Base-by-base conservation (phyloP, 2,797 vertebrate genomes). In the Etheostoma perlongum region DNA sequence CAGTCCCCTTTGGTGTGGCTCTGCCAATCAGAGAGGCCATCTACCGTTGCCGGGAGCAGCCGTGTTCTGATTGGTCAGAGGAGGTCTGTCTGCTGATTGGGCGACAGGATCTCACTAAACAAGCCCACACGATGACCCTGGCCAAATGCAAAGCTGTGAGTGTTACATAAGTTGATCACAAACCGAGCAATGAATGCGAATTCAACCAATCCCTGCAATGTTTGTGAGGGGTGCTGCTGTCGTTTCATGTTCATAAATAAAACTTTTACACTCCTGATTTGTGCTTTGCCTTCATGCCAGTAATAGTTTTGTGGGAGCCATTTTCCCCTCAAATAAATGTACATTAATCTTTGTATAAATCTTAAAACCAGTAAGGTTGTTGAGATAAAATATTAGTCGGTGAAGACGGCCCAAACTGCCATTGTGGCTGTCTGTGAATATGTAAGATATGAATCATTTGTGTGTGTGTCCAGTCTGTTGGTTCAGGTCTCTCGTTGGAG, bases 1-100 rank as follows among this genome's bases (percentile, higher is more conserved):
- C 97, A 0, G 96, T 99, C 51, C 98, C 98, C 0, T 99, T 99
- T 68, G 98, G 98, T 0, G 96, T 98, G 60, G 98, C 98, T 12
- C 95, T 99, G 87, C 97, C 98, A 21, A 96, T 99, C 74, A 94
- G 97, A 82, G 97, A 99, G 16, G 98, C 98, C 4, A 97, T 99
- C 67, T 98, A 98, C 85, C 95, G 96, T 66, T 99, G 98, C 85
- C 95, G 98, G 0, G 96, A 98, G 86, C 96, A 98, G 84, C 98
- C 98, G 0, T 97, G 96, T 69, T 97, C 97, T 6, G 95, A 98
- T 91, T 99, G 98, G 98, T 97, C 98, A 0, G 97, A 99, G 92
- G 96, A 97, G 0, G 97, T 99, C 65, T 99, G 97, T 78, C 92
- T 97, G 77, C 89, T 99, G 84, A 99, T 99, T 55, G 97, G 98